These are phyloP conservation scores for Ophiothrix spiculata DNA, from an alignment of 35 echinoderm and acorn worm genomes.

Conservation along the genomic window DNA sequence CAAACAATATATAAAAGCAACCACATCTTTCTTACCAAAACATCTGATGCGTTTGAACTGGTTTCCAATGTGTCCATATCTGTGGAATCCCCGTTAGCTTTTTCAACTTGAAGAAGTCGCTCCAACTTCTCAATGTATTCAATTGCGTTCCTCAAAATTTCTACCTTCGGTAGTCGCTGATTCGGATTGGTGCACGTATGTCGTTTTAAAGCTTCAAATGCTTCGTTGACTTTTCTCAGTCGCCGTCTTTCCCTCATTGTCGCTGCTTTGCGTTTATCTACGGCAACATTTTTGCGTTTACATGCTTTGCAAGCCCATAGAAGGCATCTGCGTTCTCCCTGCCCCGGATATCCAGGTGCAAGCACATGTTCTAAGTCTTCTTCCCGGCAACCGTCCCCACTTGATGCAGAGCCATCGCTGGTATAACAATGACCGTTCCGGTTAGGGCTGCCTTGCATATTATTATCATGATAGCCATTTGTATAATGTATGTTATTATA, in stretches of 20 bases:
- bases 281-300: conserved; percentile 89
- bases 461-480: conserved; percentile 58
- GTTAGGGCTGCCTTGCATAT: conserved; percentile 24
- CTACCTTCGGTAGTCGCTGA: conserved; percentile 89
- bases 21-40: conserved; percentile 77
- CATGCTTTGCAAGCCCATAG: conserved; percentile 99
- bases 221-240: conserved; percentile 92
- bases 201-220: conserved; percentile 90
- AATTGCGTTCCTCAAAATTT: conserved; percentile 95
- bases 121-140: conserved; percentile 98
- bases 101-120: conserved; percentile 88
- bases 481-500: conserved; percentile 60
- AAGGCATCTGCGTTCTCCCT: conserved; percentile 82
- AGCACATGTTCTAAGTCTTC: conserved; percentile 96
- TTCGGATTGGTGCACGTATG: conserved; percentile 91
- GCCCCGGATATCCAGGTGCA: conserved; percentile 88
- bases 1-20: neutral
- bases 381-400: conserved; percentile 66
- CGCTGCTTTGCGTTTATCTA: conserved; percentile 97
- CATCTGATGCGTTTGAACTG: conserved; percentile 95
- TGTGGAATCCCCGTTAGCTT: conserved; percentile 63
- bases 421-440: conserved; percentile 66
- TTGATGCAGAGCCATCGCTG: conserved; percentile 51
- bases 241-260: conserved; percentile 85
- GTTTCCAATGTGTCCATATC: conserved; percentile 94